Conservation (phyloP, 2,113 vertebrate species). For the Chiloscyllium plagiosum region DNA sequence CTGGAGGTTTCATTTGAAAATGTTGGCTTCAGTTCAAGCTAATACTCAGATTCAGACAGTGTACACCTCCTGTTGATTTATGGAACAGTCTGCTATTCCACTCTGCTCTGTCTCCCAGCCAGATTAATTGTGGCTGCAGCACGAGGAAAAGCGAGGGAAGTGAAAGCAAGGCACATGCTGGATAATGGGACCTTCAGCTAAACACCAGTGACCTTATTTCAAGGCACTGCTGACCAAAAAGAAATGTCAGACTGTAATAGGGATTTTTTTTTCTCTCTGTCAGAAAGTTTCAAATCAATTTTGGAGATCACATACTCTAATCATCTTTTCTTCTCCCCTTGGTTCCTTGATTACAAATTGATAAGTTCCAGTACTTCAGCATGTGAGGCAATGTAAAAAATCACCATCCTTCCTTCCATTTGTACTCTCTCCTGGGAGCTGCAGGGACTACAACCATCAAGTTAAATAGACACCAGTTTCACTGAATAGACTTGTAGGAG, state of each 20-base stretch:
- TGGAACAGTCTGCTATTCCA: conserved; percentile 21
- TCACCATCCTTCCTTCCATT: conserved; percentile 49
- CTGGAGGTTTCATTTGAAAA: conserved; percentile 5
- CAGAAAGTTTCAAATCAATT: conserved; percentile 50
- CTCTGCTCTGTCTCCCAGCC: neutral
- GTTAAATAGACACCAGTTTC: conserved; percentile 61
- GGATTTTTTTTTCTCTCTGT: conserved; percentile 8
- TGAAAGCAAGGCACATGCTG: neutral
- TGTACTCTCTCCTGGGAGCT: conserved; percentile 52
- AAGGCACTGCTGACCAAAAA: neutral
- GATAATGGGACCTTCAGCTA: neutral
- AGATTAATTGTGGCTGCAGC: conserved; percentile 31
- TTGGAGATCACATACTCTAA: conserved; percentile 48
- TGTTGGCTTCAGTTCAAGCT: neutral
- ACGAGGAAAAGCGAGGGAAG: neutral
- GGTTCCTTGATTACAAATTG: conserved; percentile 56
- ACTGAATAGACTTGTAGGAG: conserved; percentile 57
- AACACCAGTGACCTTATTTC: conserved; percentile 9
- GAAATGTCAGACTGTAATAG: conserved; percentile 15
- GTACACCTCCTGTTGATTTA: conserved; percentile 33
- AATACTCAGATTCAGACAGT: neutral
- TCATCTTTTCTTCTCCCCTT: conserved; percentile 46
- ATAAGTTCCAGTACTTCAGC: conserved; percentile 48
- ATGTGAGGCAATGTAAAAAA: conserved; percentile 50
- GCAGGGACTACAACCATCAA: conserved; percentile 58